A percentile compares a stretch with the other conserved stretches of the same genome.
phyloP scores from a whole-genome alignment of 2,888 invertebrate species.

The Nebria salina region DNA sequence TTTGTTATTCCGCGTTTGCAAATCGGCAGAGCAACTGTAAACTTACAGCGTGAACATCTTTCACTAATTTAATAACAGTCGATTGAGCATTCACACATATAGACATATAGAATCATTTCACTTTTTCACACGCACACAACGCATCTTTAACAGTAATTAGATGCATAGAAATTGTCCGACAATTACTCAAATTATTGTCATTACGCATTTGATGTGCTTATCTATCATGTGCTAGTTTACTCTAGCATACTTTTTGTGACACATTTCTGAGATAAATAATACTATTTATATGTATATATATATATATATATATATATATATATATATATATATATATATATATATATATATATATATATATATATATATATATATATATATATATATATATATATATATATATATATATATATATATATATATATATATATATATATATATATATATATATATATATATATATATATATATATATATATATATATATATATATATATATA shows the following conservation, averaged over 20 bases:
- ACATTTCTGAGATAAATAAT: not conserved
- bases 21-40: not conserved
- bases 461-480: too few relatives aligned
- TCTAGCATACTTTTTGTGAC: not conserved
- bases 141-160: not conserved
- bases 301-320: too few relatives aligned
- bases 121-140: not conserved
- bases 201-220: not conserved
- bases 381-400: too few relatives aligned
- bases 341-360: slow-evolving; percentile 25
- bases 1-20: not conserved
- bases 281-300: slow-evolving; percentile 7
- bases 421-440: too few relatives aligned
- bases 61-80: not conserved
- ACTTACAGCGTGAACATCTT: not conserved
- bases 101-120: not conserved
- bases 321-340: too few relatives aligned
- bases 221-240: not conserved
- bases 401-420: too few relatives aligned
- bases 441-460: too few relatives aligned
- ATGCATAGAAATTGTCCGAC: not conserved
- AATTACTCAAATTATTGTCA: not conserved
- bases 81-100: not conserved
- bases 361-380: slow-evolving; percentile 16
- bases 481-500: too few relatives aligned